A percentile compares a stretch with the other conserved stretches of the same genome.
These are phyloP conservation scores for Hippocampus zosterae DNA, from an alignment of 2,113 vertebrate species.

Conservation along the genomic window DNA sequence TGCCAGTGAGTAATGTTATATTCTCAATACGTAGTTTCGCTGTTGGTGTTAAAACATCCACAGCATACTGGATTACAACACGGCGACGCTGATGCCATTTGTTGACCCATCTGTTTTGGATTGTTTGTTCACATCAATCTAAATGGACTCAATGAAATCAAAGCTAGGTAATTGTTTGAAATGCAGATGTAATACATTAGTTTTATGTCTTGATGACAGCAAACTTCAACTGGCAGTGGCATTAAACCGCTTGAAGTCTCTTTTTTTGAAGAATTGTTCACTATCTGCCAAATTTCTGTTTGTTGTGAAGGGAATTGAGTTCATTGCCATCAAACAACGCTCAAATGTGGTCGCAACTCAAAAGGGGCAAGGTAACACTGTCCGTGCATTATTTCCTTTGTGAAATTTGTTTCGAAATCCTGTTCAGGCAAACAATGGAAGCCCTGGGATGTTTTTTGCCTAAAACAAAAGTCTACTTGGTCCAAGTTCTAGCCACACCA, in stretches of 20 bases:
- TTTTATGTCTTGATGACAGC: no score
- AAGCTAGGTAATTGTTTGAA: no score
- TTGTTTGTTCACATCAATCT: no score
- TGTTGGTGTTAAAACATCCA: no score
- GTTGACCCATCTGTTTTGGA: no score
- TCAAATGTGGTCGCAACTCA: background rate
- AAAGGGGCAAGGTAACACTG: background rate
- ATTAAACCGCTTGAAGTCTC: background rate
- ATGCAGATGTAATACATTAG: no score
- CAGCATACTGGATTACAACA: no score
- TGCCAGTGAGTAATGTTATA: no score
- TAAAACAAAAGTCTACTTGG: background rate
- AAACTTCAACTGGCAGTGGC: background rate
- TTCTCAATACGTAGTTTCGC: no score
- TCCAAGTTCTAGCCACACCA: background rate
- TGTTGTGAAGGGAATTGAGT: background rate
- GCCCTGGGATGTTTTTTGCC: background rate
- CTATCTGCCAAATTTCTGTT: background rate
- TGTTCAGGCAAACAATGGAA: background rate
- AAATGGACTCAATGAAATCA: no score
- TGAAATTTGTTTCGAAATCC: background rate
- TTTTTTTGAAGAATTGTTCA: background rate
- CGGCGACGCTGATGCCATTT: no score
- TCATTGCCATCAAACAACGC: background rate
- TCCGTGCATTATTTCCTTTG: background rate